Base-by-base conservation (phyloP, 1,140 invertebrate species). In the Meteorus sp. region DNA sequence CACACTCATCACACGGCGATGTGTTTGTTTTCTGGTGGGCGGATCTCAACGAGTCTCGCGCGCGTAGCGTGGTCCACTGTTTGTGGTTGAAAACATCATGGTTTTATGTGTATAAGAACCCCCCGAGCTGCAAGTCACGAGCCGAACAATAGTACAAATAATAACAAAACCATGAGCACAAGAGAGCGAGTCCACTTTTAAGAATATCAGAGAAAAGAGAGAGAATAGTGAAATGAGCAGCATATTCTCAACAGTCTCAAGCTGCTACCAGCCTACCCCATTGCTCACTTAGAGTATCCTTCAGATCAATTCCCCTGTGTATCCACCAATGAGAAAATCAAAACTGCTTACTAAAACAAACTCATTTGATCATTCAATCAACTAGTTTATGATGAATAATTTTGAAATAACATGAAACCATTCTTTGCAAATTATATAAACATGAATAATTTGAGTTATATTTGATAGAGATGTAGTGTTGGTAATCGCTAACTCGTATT, bases 141-240 rank as follows among this genome's bases (percentile, higher is more conserved):
- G 71, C 72, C 69, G n/a, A 76, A 79, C 77, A 78, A 79, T 79
- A 76, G 74, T 77, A 78, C 76, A 79, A 79, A 79, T 79, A 79
- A 79, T 77, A 78, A 78, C 74, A 78, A n/a, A n/a, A n/a, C n/a
- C n/a, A n/a, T n/a, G n/a, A n/a, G n/a, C n/a, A n/a, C n/a, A n/a
- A n/a, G n/a, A n/a, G n/a, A n/a, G n/a, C n/a, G n/a, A 77, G 71
- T 66, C 66, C 48, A 57, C 65, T 61, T 64, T 64, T 66, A 63
- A 65, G 62, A 52, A 41, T 55, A 22, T 52, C 60, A 56, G 20
- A 20, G 54, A 41, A 48, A 48, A 35, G 27, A 15, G 27, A 45
- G 13, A 47, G 15, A 25, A 44, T 43, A 35, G 22, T 19, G 29
- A 51, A 58, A 29, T 27, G 48, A 48, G 43, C 65, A 65, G 67